Evolutionary conservation across 2,888 invertebrate species (phyloP).

Genomic region (Tryphoninae sp.): DNA sequence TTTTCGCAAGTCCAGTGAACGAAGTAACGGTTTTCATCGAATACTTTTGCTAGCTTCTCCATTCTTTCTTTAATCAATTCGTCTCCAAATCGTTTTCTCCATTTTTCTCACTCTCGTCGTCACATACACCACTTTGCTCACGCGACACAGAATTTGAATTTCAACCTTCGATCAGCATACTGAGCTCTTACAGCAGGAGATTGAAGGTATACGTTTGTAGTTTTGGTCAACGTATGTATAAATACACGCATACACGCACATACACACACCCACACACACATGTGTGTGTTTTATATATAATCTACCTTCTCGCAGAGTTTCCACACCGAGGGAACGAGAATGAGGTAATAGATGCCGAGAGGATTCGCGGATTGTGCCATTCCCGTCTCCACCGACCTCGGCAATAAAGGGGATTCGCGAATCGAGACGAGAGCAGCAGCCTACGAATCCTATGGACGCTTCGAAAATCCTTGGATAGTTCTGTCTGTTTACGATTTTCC

Average conservation of each 20-base stretch:
- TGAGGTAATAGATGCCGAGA: slow-evolving; percentile 34
- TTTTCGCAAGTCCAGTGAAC: slow-evolving; percentile 3
- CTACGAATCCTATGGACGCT: slow-evolving; percentile 46
- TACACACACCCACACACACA: neutral
- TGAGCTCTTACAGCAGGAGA: neutral
- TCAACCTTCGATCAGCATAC: slow-evolving; percentile 15
- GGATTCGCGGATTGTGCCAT: slow-evolving; percentile 40
- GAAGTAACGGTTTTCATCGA: neutral
- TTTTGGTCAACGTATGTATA: slow-evolving; percentile 18
- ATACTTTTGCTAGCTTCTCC: neutral
- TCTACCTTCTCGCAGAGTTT: slow-evolving; percentile 22
- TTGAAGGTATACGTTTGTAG: slow-evolving; percentile 13
- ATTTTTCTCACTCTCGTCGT: slow-evolving; percentile 12
- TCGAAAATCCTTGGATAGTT: slow-evolving; percentile 55
- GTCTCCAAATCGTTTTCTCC: slow-evolving; percentile 3
- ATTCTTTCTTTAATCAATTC: neutral
- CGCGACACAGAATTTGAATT: slow-evolving; percentile 25
- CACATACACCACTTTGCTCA: neutral
- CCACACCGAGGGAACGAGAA: slow-evolving; percentile 33
- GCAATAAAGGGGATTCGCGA: slow-evolving; percentile 60
- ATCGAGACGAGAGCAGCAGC: slow-evolving; percentile 50
- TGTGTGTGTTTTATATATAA: slow-evolving; percentile 27
- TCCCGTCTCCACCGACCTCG: slow-evolving; percentile 57
- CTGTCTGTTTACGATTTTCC: slow-evolving; percentile 50
- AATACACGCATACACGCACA: no score